Percentiles rank a stretch among this genome's conserved stretches.
These are phyloP conservation scores for Meleagris gallopavo DNA, from an alignment of 2,113 vertebrate species.

Conservation along the genomic window DNA sequence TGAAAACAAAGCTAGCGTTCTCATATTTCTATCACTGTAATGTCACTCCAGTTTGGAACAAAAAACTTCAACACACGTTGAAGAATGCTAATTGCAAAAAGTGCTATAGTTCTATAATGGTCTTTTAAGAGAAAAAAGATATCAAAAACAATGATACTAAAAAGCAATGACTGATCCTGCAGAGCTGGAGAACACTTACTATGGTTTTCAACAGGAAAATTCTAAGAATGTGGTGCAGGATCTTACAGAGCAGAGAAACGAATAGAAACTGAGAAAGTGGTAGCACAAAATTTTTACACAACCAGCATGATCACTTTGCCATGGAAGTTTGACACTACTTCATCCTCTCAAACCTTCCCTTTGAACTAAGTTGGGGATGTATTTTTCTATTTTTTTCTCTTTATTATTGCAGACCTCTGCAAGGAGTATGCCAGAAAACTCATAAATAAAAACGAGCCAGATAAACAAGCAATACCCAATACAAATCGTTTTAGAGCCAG, in stretches of 20 bases:
- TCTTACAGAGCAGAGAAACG: neutral
- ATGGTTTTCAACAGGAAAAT: neutral
- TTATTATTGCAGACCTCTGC: neutral
- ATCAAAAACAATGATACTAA: neutral
- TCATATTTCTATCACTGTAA: neutral
- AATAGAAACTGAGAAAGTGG: neutral
- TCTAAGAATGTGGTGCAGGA: neutral
- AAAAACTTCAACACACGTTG: neutral
- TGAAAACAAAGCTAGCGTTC: fast-evolving
- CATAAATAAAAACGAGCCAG: neutral
- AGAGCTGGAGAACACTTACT: neutral
- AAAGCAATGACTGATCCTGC: neutral
- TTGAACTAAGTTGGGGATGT: neutral
- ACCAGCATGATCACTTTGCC: neutral
- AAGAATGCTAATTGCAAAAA: neutral
- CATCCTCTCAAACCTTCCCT: neutral
- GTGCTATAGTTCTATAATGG: neutral
- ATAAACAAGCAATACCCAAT: neutral
- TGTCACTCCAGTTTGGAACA: neutral
- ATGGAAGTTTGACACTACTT: neutral
- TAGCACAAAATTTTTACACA: neutral
- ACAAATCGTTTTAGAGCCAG: neutral
- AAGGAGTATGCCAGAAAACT: neutral
- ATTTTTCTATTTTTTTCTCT: neutral
- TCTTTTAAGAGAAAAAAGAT: neutral